Base-by-base conservation (phyloP, 2,888 invertebrate genomes). In the Drosophila leonis region DNA sequence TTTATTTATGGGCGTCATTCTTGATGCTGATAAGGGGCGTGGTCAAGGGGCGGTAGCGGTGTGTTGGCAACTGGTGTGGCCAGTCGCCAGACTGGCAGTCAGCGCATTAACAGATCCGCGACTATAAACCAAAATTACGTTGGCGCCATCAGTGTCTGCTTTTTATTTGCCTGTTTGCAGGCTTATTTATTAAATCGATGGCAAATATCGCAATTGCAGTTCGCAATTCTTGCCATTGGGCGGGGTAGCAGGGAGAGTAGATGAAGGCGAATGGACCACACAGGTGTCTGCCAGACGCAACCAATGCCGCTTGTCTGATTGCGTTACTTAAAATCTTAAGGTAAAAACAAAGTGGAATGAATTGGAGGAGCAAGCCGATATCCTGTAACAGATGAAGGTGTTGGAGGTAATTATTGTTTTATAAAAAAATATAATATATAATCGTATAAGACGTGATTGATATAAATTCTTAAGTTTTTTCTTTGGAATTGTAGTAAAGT, bases 151-250 rank as follows among this genome's bases (percentile, higher is more conserved):
- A 63, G 62, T 39, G 72, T 78, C 80, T 80, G 78, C 55, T 71
- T 79, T 84, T 85, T 90, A 76, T 85, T 81, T 85, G 75, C 72
- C 61, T 41, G 74, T 55, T 52, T 65, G 39, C 73, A 56, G 65
- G 69, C 83, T 78, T 84, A 82, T 87, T 87, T 88, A 87, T 84
- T 82, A 80, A 87, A 85, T 84, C 87, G 88, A 84, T 84, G 77
- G 72, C 65, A 72, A 87, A 68, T 82, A 67, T 44, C 44, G 75
- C 75, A 77, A 69, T 72, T 72, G 71, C 72, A 63, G 69, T 44
- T 68, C 52, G 69, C 33, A 65, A 64, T 66, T 64, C 59, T 41
- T 27, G 51, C 61, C n/a, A n/a, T n/a, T n/a, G n/a, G n/a, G n/a
- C n/a, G n/a, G n/a, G n/a, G n/a, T n/a, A n/a, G n/a, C n/a, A n/a